A percentile compares a stretch with the other conserved stretches of the same genome.
Evolutionary conservation across 2,888 invertebrate species (phyloP).

Genomic region (Phasia obesa): DNA sequence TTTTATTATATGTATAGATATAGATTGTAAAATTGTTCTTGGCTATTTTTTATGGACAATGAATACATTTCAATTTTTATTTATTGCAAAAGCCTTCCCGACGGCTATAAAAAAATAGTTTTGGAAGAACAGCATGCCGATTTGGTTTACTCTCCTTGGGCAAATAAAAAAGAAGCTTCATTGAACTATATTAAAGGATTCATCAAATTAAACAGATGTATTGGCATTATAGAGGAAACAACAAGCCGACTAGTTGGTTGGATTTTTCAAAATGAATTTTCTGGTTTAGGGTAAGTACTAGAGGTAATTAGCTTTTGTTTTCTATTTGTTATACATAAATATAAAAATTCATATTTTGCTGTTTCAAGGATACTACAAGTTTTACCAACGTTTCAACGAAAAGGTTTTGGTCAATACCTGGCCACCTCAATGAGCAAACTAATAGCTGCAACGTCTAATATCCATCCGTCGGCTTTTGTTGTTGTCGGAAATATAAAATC

Average conservation of each 20-base stretch:
- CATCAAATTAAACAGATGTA: constrained; percentile 74
- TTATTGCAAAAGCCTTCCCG: constrained; percentile 67
- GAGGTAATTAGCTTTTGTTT: neutral
- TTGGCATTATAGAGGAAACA: constrained; percentile 74
- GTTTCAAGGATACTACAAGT: constrained; percentile 77
- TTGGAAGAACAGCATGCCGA: constrained; percentile 73
- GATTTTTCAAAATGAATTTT: constrained; percentile 80
- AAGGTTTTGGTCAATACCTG: constrained; percentile 77
- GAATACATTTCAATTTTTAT: neutral
- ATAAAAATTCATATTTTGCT: neutral
- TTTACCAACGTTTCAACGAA: constrained; percentile 74
- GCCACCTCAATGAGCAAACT: constrained; percentile 74
- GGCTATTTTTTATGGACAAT: too few relatives aligned
- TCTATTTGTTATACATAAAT: neutral
- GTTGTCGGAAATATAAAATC: constrained; percentile 76
- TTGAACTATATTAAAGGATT: constrained; percentile 75
- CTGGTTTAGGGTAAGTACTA: constrained; percentile 78
- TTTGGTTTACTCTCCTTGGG: constrained; percentile 75
- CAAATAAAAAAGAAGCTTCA: constrained; percentile 78
- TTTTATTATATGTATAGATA: too few relatives aligned
- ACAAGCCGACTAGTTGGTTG: constrained; percentile 76
- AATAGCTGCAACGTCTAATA: constrained; percentile 74
- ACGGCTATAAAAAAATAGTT: constrained; percentile 74
- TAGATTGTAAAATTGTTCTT: too few relatives aligned
- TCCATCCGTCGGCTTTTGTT: constrained; percentile 76